Conservation (phyloP, 2,113 vertebrate genomes). For the Lagopus leucura region DNA sequence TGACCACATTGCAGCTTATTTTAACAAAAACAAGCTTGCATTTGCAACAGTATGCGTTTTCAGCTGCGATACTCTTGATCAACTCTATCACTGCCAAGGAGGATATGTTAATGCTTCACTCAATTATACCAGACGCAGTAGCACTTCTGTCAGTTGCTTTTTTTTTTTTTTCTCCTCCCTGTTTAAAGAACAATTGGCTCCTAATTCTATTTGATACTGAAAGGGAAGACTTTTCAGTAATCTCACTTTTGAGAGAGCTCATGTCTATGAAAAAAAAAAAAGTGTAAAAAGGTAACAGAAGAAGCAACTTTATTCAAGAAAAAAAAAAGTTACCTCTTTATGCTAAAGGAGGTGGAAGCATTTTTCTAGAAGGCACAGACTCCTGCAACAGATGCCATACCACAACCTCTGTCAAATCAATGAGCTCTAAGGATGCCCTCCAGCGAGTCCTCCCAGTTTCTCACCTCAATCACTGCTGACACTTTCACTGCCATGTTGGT, state of each 20-base stretch:
- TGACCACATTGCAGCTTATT: background rate
- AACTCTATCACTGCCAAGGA: background rate
- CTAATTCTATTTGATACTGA: background rate
- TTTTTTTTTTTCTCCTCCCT: background rate
- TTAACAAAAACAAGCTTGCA: conserved; percentile 11
- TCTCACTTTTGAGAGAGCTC: background rate
- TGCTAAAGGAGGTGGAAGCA: background rate
- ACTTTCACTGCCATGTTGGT: background rate
- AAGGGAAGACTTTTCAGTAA: background rate
- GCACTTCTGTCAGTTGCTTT: background rate
- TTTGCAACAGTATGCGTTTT: conserved; percentile 6
- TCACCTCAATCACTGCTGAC: background rate
- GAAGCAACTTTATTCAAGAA: background rate
- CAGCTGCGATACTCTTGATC: conserved; percentile 9
- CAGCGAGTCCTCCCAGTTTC: background rate
- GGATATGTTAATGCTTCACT: background rate
- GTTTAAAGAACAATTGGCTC: background rate
- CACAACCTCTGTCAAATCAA: background rate
- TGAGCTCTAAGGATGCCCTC: background rate
- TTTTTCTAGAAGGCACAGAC: background rate
- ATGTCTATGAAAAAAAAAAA: background rate
- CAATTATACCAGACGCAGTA: background rate
- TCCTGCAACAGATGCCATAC: background rate
- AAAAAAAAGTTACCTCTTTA: background rate
- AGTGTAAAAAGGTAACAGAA: background rate